phyloP scores from a whole-genome alignment of 2,113 vertebrate species.

The Callopanchax toddi region DNA sequence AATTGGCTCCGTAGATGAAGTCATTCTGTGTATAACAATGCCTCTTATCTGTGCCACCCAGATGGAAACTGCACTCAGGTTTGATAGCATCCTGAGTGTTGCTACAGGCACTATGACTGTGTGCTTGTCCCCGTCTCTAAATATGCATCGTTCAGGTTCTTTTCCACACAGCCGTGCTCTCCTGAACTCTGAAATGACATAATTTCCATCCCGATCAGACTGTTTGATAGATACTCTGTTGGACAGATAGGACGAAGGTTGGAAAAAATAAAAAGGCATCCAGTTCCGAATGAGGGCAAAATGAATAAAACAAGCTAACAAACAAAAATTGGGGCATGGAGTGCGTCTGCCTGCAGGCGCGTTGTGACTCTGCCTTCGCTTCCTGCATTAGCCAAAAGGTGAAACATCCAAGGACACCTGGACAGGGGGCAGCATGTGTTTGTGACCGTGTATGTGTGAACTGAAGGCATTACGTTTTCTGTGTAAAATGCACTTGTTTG shows the following conservation, averaged over 20 bases:
- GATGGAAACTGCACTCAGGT: conserved; percentile 55
- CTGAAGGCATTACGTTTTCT: neutral
- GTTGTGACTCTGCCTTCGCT: conserved; percentile 47
- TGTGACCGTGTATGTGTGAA: neutral
- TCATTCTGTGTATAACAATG: conserved; percentile 33
- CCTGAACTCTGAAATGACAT: conserved; percentile 41
- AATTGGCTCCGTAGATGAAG: conserved; percentile 24
- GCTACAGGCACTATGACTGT: conserved; percentile 38
- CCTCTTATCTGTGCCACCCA: conserved; percentile 37
- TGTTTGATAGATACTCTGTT: conserved; percentile 45
- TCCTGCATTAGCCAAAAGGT: conserved; percentile 52
- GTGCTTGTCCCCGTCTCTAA: conserved; percentile 11
- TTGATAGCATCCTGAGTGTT: conserved; percentile 41
- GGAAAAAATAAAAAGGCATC: conserved; percentile 4
- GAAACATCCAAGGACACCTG: conserved; percentile 54
- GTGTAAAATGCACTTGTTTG: neutral
- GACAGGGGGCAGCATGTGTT: conserved; percentile 20
- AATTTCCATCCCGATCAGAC: conserved; percentile 23
- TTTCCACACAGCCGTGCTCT: conserved; percentile 6
- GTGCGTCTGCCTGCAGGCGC: conserved; percentile 45
- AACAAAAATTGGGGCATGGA: conserved; percentile 49
- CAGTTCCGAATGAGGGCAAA: conserved; percentile 30
- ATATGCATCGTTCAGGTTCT: conserved; percentile 28
- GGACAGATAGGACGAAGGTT: conserved; percentile 44
- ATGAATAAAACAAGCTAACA: conserved; percentile 60